Conservation (phyloP, 2,888 invertebrate genomes). For the Bombylius major region DNA sequence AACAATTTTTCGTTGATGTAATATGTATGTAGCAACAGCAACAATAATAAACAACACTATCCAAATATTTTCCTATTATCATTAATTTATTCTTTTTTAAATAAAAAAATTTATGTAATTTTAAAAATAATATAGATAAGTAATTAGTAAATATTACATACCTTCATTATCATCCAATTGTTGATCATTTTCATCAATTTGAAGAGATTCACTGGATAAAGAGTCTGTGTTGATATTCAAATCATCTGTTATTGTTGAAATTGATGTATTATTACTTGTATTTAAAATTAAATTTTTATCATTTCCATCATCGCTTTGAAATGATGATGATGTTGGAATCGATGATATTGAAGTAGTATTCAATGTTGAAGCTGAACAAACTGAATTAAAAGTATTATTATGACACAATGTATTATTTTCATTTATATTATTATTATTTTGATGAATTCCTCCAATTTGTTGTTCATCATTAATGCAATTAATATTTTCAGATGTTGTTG, state of each 20-base stretch:
- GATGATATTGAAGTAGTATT: neutral
- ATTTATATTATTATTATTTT: neutral
- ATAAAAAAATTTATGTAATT: too few relatives aligned
- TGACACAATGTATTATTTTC: neutral
- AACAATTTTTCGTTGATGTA: too few relatives aligned
- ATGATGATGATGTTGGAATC: neutral
- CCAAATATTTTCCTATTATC: too few relatives aligned
- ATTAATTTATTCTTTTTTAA: too few relatives aligned
- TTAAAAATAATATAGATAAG: too few relatives aligned
- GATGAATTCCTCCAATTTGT: neutral
- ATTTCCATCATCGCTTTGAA: neutral
- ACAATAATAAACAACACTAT: too few relatives aligned
- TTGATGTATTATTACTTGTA: neutral
- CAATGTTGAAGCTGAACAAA: neutral
- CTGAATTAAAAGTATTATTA: neutral
- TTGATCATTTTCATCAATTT: slow-evolving; percentile 5
- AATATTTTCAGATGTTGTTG: neutral
- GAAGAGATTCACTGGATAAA: slow-evolving; percentile 8
- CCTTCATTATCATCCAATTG: slow-evolving; percentile 9
- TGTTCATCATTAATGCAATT: neutral
- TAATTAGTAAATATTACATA: slow-evolving; percentile 1
- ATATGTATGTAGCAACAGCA: too few relatives aligned
- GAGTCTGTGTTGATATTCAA: slow-evolving; percentile 9
- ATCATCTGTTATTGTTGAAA: neutral
- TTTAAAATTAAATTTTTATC: neutral